Evolutionary conservation across 1,140 invertebrate genomes (phyloP), one percentile per base, ranked within the genome.

Genomic region (Frieseomelitta varia): DNA sequence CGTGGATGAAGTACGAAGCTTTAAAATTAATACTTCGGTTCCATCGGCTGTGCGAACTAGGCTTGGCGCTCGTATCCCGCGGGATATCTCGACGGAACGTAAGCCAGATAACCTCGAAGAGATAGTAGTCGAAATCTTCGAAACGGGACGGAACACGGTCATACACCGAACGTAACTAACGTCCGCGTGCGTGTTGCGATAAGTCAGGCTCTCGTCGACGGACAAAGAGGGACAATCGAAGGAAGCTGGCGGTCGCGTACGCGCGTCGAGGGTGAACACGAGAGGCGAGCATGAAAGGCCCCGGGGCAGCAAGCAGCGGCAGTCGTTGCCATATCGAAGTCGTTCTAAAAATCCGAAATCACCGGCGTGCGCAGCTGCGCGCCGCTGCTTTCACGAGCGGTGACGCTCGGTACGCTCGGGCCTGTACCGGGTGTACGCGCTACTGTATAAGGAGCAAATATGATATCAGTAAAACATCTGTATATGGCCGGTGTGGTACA

Each of bases 391-490:
- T 86, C 86, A 86, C 84, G 84, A 30, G 78, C 34, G 72, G 65
- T 81, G 84, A 75, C 75, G 72, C 34, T 39, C 61, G 55, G 75
- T 67, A 30, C 30, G 30, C 30, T n/a, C n/a, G 30, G 34, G 68
- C 19, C 76, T 39, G 39, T 47, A 47, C 53, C 76, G 68, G 77
- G 67, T 84, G 78, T 30, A 19, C 69, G 69, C 69, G 69, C 83
- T 84, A 80, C 79, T 79, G 72, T 85, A 86, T 85, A 85, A 79
- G 83, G 84, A 85, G 65, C 72, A 87, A 87, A 85, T 87, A 87
- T 87, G 77, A 87, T 87, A 87, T 87, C 83, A 63, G 78, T 85
- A 78, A 87, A 85, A 85, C 86, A 80, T 87, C 83, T 85, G 82
- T 85, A 85, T 85, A 87, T 77, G 86, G 86, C 63, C 30, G 55